Base-by-base conservation (phyloP, 1,140 invertebrate genomes). In the Diabrotica undecimpunctata region DNA sequence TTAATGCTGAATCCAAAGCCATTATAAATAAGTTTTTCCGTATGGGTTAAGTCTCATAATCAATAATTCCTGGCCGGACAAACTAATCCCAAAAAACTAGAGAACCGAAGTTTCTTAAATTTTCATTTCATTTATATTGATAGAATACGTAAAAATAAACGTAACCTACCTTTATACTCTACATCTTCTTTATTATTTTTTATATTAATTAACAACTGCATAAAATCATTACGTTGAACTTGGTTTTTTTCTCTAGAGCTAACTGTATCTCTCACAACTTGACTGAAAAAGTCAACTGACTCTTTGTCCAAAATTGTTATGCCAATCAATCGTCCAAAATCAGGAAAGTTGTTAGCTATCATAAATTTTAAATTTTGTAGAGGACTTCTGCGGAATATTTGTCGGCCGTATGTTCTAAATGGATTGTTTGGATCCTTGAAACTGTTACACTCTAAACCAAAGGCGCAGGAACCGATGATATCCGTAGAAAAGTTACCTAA, bases 401-500 rank as follows among this genome's bases (percentile, higher is more conserved):
- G 71, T 64, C 69, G 71, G 0, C 81, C 83, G 67, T 81, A 75
- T 71, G 77, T 74, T 76, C 70, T 61, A 39, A 69, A 72, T 11
- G 54, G 14, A 8, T 79, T 81, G 54, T 85, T 74, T 35, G 82
- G 79, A 66, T 85, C 77, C 39, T 76, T 73, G n/a, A 87, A 66
- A 11, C 81, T 76, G 61, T 84, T 81, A 67, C 79, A 80, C 57
- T 86, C 75, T 8, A 87, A 74, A 5, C 85, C 86, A 74, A 87
- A 87, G 7, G 82, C 84, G 58, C 81, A 84, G 0, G 80, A 81
- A 0, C 82, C 84, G 63, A 86, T 86, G 7, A 84, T 79, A 68
- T 86, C 84, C 11, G 81, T 83, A 0, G 81, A 80, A 64, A 82
- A 86, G 54, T 83, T 81, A 0, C 82, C 56, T 54, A 85, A 12